Conservation (phyloP, 2,797 vertebrate species). For the Pteronotus mesoamericanus region DNA sequence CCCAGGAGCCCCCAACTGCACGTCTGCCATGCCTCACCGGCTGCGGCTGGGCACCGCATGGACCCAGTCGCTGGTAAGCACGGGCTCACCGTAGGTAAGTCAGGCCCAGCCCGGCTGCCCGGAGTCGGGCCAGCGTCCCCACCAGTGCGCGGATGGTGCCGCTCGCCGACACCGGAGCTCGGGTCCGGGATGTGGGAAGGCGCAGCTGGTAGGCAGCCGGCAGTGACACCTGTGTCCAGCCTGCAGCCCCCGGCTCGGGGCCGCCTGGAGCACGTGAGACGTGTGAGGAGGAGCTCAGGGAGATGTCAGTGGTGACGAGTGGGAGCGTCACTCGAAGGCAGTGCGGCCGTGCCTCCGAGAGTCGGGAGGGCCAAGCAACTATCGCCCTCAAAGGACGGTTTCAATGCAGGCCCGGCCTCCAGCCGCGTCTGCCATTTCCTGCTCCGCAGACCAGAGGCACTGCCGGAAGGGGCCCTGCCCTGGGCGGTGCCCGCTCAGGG, state of each 20-base stretch:
- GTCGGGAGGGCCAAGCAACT: background rate
- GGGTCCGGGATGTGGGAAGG: background rate
- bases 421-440: background rate
- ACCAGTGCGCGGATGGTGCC: background rate
- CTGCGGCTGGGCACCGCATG: background rate
- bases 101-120: background rate
- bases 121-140: background rate
- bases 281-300: background rate
- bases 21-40: background rate
- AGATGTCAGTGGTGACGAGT: background rate
- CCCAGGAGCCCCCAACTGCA: background rate
- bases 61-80: background rate
- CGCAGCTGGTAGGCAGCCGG: fast-evolving
- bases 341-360: background rate
- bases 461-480: background rate
- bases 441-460: background rate
- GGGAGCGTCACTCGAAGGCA: background rate
- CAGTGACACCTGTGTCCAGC: fast-evolving
- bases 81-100: background rate
- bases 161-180: background rate
- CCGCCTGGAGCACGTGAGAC: background rate
- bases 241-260: too few relatives aligned
- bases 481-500: background rate
- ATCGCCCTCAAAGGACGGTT: background rate
- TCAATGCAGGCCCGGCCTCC: background rate